phyloP scores from a whole-genome alignment of 2,888 invertebrate genomes.

The Platycheirus rosarum region DNA sequence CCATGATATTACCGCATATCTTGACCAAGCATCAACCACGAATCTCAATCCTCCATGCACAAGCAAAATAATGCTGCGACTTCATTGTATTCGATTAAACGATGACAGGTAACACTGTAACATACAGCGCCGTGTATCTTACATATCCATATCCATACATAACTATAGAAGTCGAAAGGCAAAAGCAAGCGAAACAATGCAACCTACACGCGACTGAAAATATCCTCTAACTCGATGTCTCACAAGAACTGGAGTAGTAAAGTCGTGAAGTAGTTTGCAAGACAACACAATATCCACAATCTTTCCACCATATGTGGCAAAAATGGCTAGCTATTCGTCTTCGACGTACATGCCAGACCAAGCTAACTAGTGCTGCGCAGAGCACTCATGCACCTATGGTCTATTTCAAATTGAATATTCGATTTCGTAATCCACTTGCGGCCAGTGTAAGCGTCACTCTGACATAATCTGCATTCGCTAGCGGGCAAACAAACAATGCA shows the following conservation, averaged over 20 bases:
- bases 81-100: slow-evolving; percentile 59
- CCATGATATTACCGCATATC: slow-evolving; percentile 67
- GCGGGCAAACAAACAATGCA: slow-evolving; percentile 37
- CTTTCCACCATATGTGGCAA: slow-evolving; percentile 11
- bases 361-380: slow-evolving; percentile 47
- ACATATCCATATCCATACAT: too few species aligned
- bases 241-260: slow-evolving; percentile 18
- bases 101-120: slow-evolving; percentile 58
- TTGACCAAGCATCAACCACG: slow-evolving; percentile 59
- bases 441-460: slow-evolving; percentile 28
- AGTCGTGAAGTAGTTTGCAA: neutral
- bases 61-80: slow-evolving; percentile 52
- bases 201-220: neutral
- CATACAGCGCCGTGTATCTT: slow-evolving; percentile 16
- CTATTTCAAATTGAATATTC: slow-evolving; percentile 53
- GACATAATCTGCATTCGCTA: slow-evolving; percentile 65
- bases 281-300: slow-evolving; percentile 11
- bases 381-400: slow-evolving; percentile 58
- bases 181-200: slow-evolving; percentile 32
- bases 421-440: slow-evolving; percentile 52
- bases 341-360: slow-evolving; percentile 30
- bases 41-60: slow-evolving; percentile 52
- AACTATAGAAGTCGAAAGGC: slow-evolving; percentile 1
- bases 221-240: slow-evolving; percentile 9
- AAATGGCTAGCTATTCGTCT: slow-evolving; percentile 21